A percentile compares a stretch with the other conserved stretches of the same genome.
These are phyloP conservation scores for Phengaris alcon DNA, from an alignment of 2,888 invertebrate species.

Conservation along the genomic window DNA sequence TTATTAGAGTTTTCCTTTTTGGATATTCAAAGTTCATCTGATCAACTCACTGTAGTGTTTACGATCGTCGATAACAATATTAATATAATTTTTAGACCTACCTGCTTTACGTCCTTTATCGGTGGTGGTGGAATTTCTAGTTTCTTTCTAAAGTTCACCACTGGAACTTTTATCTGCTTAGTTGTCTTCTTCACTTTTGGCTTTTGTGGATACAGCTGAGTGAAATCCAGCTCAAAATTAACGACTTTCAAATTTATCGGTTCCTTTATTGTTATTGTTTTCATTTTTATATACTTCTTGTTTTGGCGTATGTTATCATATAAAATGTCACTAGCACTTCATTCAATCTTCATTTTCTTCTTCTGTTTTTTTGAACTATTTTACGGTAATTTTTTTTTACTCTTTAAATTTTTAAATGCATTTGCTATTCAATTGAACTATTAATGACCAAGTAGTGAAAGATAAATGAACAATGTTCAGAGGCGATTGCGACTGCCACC, in stretches of 20 bases:
- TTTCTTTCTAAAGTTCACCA: slow-evolving; percentile 47
- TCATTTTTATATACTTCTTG: slow-evolving; percentile 47
- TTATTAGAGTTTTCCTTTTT: too few relatives aligned
- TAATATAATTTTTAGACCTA: not conserved
- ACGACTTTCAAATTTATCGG: slow-evolving; percentile 71
- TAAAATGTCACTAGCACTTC: not conserved
- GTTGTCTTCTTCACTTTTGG: slow-evolving; percentile 47
- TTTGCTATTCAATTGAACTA: not conserved
- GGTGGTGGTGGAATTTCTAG: slow-evolving; percentile 58
- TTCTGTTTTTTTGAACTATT: not conserved
- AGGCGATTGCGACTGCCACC: slow-evolving; percentile 2
- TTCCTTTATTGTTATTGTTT: slow-evolving; percentile 61
- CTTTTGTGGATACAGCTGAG: slow-evolving; percentile 47
- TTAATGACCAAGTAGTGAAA: slow-evolving; percentile 20
- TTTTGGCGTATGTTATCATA: not conserved
- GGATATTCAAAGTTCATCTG: too few relatives aligned
- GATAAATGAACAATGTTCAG: slow-evolving; percentile 4
- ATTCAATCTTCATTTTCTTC: not conserved
- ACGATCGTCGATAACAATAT: too few relatives aligned
- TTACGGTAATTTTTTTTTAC: not conserved
- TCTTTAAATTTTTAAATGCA: slow-evolving; percentile 15
- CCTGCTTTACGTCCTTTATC: slow-evolving; percentile 41
- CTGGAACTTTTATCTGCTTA: slow-evolving; percentile 58
- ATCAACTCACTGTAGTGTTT: too few relatives aligned
- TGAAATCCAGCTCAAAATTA: slow-evolving; percentile 65